A percentile compares a stretch with the other conserved stretches of the same genome.
Conservation (phyloP, 2,888 invertebrate species). For the Coenonympha glycerion region DNA sequence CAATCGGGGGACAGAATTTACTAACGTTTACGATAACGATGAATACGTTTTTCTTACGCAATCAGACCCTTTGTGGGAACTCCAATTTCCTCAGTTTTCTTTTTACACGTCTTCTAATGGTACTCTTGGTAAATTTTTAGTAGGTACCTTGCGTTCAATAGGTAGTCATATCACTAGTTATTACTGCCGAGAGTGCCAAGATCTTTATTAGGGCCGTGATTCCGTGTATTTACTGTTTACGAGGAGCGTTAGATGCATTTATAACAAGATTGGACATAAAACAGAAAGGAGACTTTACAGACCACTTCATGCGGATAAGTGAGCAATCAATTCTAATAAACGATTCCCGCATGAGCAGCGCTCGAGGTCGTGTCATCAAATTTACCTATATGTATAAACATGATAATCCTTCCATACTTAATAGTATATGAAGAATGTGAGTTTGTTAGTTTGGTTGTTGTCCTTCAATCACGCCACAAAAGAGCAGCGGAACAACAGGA, state of each 20-base stretch:
- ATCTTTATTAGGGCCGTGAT: constrained; percentile 12
- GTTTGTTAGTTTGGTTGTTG: too few species aligned
- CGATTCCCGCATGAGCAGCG: constrained; percentile 33
- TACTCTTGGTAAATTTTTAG: background rate
- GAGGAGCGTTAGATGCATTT: constrained; percentile 18
- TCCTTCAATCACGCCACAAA: too few species aligned
- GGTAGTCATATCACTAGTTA: background rate
- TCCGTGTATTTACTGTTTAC: constrained; percentile 14
- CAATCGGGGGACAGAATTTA: too few species aligned
- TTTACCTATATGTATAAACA: too few species aligned
- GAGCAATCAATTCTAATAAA: constrained; percentile 31
- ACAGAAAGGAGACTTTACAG: constrained; percentile 18
- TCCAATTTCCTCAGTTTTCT: background rate
- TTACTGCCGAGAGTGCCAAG: constrained; percentile 8
- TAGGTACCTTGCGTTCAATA: constrained; percentile 5
- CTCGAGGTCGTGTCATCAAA: too few species aligned
- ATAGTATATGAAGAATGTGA: too few species aligned
- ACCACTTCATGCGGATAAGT: constrained; percentile 14
- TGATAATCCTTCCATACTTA: too few species aligned
- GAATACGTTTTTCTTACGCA: too few species aligned
- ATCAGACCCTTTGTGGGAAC: too few species aligned
- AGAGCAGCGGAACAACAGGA: too few species aligned
- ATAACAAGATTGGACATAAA: constrained; percentile 21
- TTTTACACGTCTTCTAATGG: background rate
- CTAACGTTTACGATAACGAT: too few species aligned